These are phyloP conservation scores for Pseudolaguvia tuberculata DNA, from an alignment of 2,113 vertebrate species.

Conservation along the genomic window DNA sequence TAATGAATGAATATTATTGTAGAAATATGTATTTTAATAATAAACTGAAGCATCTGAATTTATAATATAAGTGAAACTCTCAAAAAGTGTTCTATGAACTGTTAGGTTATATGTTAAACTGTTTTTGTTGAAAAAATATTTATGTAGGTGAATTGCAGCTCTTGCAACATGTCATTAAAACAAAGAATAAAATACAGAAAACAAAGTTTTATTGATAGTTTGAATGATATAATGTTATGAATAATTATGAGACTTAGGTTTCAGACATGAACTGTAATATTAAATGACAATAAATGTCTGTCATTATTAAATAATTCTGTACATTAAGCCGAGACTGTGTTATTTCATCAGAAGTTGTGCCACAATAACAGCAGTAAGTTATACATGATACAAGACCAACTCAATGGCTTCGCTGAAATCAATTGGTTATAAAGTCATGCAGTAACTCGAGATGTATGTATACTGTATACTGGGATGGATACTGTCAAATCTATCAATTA, in stretches of 20 bases:
- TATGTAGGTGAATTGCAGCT: conserved; percentile 34
- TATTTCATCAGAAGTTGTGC: not conserved
- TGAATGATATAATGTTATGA: no score
- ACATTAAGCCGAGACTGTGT: conserved; percentile 1
- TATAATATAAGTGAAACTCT: not conserved
- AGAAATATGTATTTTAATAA: not conserved
- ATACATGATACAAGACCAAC: not conserved
- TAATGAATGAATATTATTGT: not conserved
- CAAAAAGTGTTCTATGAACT: not conserved
- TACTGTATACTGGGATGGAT: no score
- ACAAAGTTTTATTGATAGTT: conserved; percentile 24
- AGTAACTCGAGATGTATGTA: no score
- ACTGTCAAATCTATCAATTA: not conserved
- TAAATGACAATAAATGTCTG: conserved; percentile 25
- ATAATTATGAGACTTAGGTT: conserved; percentile 2
- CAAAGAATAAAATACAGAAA: conserved; percentile 29
- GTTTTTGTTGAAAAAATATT: conserved; percentile 28
- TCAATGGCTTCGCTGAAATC: conserved; percentile 4
- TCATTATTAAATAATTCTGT: conserved; percentile 14
- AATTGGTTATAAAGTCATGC: conserved; percentile 7
- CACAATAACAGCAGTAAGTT: conserved; percentile 15
- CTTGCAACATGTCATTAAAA: conserved; percentile 34
- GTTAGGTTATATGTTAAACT: conserved; percentile 2
- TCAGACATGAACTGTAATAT: conserved; percentile 13
- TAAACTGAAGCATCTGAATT: not conserved